Conservation (phyloP, 2,888 invertebrate species). For the Scrobipalpa atriplicella region DNA sequence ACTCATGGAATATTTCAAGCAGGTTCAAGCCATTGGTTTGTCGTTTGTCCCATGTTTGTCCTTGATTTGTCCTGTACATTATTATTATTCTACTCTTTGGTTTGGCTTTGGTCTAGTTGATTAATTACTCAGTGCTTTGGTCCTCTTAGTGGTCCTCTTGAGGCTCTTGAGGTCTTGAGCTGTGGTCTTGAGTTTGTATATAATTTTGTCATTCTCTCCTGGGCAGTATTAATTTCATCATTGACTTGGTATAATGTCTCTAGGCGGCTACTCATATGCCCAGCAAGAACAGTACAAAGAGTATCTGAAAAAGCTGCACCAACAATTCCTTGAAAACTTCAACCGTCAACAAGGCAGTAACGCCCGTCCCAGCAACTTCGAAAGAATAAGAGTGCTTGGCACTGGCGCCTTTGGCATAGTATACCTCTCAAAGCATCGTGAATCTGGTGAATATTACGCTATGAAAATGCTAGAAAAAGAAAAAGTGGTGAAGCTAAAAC, state of each 20-base stretch:
- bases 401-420: conserved; percentile 96
- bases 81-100: no score
- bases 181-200: no score
- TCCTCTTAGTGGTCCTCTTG: no score
- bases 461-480: conserved; percentile 95
- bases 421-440: conserved; percentile 85
- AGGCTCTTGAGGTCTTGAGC: no score
- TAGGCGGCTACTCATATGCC: conserved; percentile 52
- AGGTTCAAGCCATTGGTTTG: no score
- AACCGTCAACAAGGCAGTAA: conserved; percentile 54
- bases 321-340: conserved; percentile 71
- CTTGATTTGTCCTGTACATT: no score
- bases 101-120: no score
- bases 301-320: conserved; percentile 62
- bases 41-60: no score
- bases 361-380: conserved; percentile 84
- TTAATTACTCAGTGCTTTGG: no score
- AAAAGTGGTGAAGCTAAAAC: conserved; percentile 93
- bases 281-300: conserved; percentile 66
- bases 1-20: no score
- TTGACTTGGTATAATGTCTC: not conserved
- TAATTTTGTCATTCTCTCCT: no score
- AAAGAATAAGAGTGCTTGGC: conserved; percentile 89
- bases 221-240: no score
- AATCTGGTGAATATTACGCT: conserved; percentile 86